Percentiles rank a stretch among this genome's conserved stretches.
Conservation (phyloP, 2,113 vertebrate genomes). For the Pyxicephalus adspersus region DNA sequence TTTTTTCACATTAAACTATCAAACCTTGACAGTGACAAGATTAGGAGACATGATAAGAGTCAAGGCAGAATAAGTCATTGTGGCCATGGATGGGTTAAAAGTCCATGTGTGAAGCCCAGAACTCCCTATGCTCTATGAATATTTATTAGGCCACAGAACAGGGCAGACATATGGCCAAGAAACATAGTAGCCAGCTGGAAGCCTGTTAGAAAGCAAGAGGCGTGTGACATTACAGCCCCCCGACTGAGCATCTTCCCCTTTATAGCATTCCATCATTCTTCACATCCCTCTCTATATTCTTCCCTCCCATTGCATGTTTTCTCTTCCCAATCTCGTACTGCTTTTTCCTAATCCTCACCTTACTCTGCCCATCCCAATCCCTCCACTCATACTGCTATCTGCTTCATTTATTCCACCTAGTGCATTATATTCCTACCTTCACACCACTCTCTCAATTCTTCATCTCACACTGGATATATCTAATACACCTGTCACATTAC, state of each 20-base stretch:
- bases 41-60: too few relatives aligned
- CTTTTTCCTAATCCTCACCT: neutral
- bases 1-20: too few relatives aligned
- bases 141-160: slow-evolving; percentile 42
- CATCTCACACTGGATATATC: neutral
- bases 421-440: neutral
- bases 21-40: too few relatives aligned
- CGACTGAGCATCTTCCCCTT: slow-evolving; percentile 14
- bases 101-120: neutral
- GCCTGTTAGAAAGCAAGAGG: slow-evolving; percentile 50
- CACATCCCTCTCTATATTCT: neutral
- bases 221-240: slow-evolving; percentile 45
- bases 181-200: slow-evolving; percentile 49
- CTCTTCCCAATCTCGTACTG: neutral
- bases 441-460: neutral
- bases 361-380: too few relatives aligned
- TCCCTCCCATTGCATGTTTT: neutral
- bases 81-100: slow-evolving; percentile 10
- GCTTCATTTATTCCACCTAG: neutral
- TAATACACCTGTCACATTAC: neutral
- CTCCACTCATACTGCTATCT: neutral
- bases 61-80: neutral
- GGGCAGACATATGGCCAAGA: slow-evolving; percentile 44
- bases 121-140: slow-evolving; percentile 35
- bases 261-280: neutral